Conservation (phyloP, 2,888 invertebrate genomes). For the Phengaris alcon region DNA sequence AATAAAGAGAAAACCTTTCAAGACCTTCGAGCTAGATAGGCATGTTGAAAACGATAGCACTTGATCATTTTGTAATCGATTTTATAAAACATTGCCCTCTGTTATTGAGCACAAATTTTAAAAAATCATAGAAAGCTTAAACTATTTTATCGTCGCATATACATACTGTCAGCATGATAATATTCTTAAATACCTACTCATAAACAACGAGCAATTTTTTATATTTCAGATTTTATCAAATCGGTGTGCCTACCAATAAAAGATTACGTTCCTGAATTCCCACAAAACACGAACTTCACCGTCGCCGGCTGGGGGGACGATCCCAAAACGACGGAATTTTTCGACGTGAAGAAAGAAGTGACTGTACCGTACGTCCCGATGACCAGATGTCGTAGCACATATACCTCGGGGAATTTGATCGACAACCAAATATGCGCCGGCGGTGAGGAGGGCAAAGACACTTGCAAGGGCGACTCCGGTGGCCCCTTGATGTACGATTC, state of each 20-base stretch:
- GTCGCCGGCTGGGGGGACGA: constrained; percentile 69
- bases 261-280: constrained; percentile 40
- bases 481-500: constrained; percentile 73
- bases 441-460: constrained; percentile 50
- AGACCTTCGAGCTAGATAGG: no score
- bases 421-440: constrained; percentile 41
- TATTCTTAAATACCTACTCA: neutral
- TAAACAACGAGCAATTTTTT: neutral
- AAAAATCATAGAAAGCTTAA: no score
- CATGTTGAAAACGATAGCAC: no score
- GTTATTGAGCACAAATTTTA: no score
- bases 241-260: constrained; percentile 48
- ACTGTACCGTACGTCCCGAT: constrained; percentile 38
- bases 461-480: constrained; percentile 80
- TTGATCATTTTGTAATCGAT: no score
- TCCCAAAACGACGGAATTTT: constrained; percentile 35
- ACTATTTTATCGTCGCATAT: no score
- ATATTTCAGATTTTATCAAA: constrained; percentile 52
- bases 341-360: constrained; percentile 43
- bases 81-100: neutral
- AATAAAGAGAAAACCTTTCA: no score
- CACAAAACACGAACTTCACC: constrained; percentile 39
- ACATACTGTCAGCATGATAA: no score
- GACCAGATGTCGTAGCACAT: constrained; percentile 33
- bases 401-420: neutral